Percentiles rank a stretch among this genome's conserved stretches.
These are phyloP conservation scores for Eupeodes luniger DNA, from an alignment of 2,888 invertebrate species.

Conservation along the genomic window DNA sequence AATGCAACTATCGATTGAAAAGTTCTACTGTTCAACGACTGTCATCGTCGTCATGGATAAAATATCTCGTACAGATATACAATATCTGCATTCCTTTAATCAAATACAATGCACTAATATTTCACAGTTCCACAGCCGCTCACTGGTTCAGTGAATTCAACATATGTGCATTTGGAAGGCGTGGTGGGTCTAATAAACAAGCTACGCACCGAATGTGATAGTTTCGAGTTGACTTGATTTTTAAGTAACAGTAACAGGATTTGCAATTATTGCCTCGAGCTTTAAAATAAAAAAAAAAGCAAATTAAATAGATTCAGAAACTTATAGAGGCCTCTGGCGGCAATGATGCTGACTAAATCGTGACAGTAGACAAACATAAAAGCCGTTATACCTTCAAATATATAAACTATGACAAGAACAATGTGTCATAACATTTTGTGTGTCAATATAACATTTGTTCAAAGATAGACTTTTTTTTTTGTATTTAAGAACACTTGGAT, in stretches of 20 bases:
- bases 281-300: conserved; percentile 41
- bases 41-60: conserved; percentile 36
- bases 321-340: conserved; percentile 42
- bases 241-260: conserved; percentile 53
- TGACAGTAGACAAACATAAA: conserved; percentile 38
- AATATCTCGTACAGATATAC: conserved; percentile 16
- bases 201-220: conserved; percentile 57
- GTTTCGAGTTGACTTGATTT: conserved; percentile 39
- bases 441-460: conserved; percentile 46
- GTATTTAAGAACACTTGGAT: not conserved
- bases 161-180: conserved; percentile 53
- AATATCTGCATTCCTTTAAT: conserved; percentile 56
- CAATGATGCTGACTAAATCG: conserved; percentile 39
- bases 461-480: not conserved
- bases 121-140: conserved; percentile 60
- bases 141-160: conserved; percentile 26
- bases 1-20: not conserved
- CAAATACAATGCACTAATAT: conserved; percentile 46
- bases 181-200: conserved; percentile 51
- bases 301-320: conserved; percentile 12
- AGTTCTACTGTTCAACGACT: not conserved
- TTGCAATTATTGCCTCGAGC: conserved; percentile 59
- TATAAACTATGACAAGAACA: conserved; percentile 38
- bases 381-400: conserved; percentile 41
- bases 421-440: conserved; percentile 70